Evolutionary conservation across 2,113 vertebrate species (phyloP).

Genomic region (Cololabis saira): DNA sequence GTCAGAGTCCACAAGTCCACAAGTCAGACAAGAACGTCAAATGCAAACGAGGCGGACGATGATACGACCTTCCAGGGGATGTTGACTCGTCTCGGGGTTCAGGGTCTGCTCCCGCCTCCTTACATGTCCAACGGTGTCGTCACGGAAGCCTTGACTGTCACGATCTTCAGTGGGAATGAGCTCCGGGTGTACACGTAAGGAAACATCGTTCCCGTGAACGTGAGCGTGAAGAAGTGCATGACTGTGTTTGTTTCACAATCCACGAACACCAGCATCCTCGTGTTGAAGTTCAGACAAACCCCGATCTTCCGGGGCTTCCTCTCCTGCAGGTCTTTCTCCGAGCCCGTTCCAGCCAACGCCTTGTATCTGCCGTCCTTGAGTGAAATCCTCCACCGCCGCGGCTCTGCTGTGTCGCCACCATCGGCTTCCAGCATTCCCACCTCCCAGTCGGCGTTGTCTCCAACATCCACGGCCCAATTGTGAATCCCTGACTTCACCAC

Average conservation of each 20-base stretch:
- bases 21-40: too few relatives aligned
- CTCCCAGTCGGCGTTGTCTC: too few relatives aligned
- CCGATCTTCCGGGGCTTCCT: slow-evolving; percentile 1
- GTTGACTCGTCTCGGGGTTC: too few relatives aligned
- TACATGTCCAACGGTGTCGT: too few relatives aligned
- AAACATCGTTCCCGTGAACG: slow-evolving; percentile 38
- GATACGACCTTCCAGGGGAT: too few relatives aligned
- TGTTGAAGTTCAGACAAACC: slow-evolving; percentile 42
- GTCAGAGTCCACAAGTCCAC: too few relatives aligned
- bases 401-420: too few relatives aligned
- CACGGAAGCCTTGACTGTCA: too few relatives aligned
- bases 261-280: slow-evolving; percentile 27
- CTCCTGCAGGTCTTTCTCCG: slow-evolving; percentile 15
- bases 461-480: slow-evolving; percentile 43
- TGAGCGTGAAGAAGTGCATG: slow-evolving; percentile 55
- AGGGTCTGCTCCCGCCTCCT: too few relatives aligned
- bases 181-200: slow-evolving; percentile 52
- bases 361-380: slow-evolving; percentile 21
- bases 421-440: too few relatives aligned
- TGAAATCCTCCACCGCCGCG: slow-evolving; percentile 50
- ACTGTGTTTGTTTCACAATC: slow-evolving; percentile 22
- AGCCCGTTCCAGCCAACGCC: slow-evolving; percentile 2
- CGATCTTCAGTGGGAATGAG: slow-evolving; percentile 11
- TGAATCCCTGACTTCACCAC: slow-evolving; percentile 40
- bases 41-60: too few relatives aligned